A percentile compares a stretch with the other conserved stretches of the same genome.
Evolutionary conservation across 2,113 vertebrate genomes (phyloP).

Genomic region (Galbula dea): DNA sequence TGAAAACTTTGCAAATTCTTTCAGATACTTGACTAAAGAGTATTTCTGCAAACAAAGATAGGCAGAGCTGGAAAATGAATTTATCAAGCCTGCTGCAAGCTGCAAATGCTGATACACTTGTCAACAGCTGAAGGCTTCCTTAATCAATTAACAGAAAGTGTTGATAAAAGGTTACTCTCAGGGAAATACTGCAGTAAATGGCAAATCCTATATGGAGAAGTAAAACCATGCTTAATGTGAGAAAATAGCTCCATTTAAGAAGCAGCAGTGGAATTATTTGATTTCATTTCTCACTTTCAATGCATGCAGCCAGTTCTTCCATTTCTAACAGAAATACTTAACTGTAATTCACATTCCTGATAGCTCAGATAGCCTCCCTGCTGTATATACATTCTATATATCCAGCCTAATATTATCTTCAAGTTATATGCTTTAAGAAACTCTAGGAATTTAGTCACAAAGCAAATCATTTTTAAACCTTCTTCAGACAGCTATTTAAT

Average conservation of each 20-base stretch:
- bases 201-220: conserved; percentile 11
- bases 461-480: neutral
- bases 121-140: neutral
- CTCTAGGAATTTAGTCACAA: neutral
- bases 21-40: conserved; percentile 7
- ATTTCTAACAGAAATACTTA: neutral
- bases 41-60: conserved; percentile 53
- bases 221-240: neutral
- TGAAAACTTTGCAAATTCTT: conserved; percentile 30
- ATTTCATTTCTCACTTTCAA: conserved; percentile 32
- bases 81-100: conserved; percentile 24
- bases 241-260: conserved; percentile 1
- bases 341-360: neutral
- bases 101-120: conserved; percentile 46
- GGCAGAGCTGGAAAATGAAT: conserved; percentile 27
- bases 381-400: neutral
- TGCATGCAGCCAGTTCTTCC: neutral
- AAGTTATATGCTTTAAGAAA: neutral
- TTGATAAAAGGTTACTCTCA: neutral
- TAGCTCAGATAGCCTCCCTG: neutral
- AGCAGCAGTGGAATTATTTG: neutral
- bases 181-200: conserved; percentile 1
- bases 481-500: neutral
- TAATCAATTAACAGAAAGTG: conserved; percentile 36
- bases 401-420: neutral